Base-by-base conservation (phyloP, 2,888 invertebrate genomes). In the Meiosimyza platycephala region DNA sequence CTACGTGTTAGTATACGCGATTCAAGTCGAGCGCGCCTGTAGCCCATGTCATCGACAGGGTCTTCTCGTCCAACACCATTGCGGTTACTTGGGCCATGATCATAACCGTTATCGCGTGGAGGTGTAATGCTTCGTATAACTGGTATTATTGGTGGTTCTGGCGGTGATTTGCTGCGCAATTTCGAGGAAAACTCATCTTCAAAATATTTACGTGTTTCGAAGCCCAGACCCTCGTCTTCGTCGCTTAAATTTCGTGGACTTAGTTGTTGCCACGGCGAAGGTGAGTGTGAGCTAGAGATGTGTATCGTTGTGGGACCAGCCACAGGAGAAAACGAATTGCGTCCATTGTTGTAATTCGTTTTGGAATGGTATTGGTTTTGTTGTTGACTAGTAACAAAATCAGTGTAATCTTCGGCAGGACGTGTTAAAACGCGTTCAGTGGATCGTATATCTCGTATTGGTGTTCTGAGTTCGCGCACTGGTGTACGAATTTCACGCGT, bases 141-240 rank as follows among this genome's bases (percentile, higher is more conserved):
- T 1, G 93, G 92, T 57, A 89, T 89, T 75, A 92, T 92, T 0
- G 92, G 91, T 7, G 90, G 90, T 76, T 91, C 91, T 72, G 87
- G 87, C 2, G 80, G 79, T 3, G 79, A 80, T 70, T 82, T 82
- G 47, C 77, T 76, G 57, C 76, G 76, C 59, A 79, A 77, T 16
- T 78, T 78, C 11, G 65, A 78, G 28, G 81, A 80, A 16, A 68
- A 68, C 12, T 86, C 85, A 51, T 89, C 89, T 67, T 89, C 89
- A 72, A 88, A 89, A 64, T 88, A 87, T 76, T 84, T 88, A 79
- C 87, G 83, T 0, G 84, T 84, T 82, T 94, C 94, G 72, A 92
- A 91, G 2, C 94, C 94, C n/a, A 94, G 86, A 0, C 94, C 94
- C 85, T 94, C 94, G 78, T 94, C 94, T 83, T 94, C 94, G 83